Conservation (phyloP, 2,888 invertebrate species). For the Hyalella azteca region DNA sequence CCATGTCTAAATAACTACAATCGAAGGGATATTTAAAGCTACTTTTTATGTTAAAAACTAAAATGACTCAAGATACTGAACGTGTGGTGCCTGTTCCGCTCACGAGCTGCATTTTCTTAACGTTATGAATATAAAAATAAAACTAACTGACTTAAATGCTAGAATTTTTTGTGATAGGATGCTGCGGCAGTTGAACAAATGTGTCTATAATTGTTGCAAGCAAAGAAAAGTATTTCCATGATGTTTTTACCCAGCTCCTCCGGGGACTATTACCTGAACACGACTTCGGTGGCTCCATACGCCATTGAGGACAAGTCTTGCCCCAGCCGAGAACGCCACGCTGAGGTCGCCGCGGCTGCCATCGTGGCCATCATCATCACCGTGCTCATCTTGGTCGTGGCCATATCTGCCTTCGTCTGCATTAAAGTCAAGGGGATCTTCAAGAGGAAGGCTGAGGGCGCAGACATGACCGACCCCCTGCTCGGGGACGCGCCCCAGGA, state of each 20-base stretch:
- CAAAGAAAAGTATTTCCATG: no score
- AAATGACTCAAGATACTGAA: no score
- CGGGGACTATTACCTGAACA: slow-evolving; percentile 17
- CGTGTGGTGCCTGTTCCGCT: no score
- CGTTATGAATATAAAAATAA: no score
- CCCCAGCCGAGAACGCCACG: not conserved
- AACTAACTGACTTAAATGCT: no score
- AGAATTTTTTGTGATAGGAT: no score
- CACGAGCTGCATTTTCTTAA: no score
- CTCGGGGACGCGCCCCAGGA: not conserved
- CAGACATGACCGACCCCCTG: not conserved
- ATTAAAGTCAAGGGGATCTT: not conserved
- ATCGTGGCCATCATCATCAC: not conserved
- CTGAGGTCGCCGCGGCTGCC: not conserved
- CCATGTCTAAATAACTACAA: no score
- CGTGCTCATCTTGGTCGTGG: not conserved
- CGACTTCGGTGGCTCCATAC: not conserved
- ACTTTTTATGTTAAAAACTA: no score
- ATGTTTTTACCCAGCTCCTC: not conserved
- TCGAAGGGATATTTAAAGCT: no score
- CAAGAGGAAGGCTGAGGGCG: not conserved
- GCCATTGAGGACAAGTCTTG: not conserved
- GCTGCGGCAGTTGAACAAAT: no score
- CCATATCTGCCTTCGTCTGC: not conserved
- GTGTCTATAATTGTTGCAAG: no score